Conservation (phyloP, 2,113 vertebrate genomes). For the Zosterops lateralis region DNA sequence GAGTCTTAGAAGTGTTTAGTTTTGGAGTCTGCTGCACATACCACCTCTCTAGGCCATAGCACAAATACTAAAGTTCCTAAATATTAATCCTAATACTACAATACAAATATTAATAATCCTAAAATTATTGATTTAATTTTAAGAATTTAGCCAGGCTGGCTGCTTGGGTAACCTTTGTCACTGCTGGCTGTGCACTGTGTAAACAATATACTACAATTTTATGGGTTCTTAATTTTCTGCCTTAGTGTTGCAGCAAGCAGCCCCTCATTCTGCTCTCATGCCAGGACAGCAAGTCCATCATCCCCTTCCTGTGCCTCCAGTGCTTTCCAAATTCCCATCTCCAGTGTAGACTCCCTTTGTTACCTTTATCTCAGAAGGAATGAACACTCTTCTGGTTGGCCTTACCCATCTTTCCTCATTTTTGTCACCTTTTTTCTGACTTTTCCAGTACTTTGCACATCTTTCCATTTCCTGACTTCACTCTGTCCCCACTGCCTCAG, state of each 20-base stretch:
- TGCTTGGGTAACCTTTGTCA: not conserved
- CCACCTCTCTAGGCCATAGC: not conserved
- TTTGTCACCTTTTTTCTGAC: not conserved
- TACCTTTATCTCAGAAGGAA: not conserved
- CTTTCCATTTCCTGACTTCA: not conserved
- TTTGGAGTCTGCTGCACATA: not conserved
- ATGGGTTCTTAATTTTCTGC: not conserved
- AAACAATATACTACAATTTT: not conserved
- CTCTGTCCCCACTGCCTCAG: not conserved
- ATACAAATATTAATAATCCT: not conserved
- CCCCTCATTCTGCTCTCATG: not conserved
- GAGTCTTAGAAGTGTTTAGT: not conserved
- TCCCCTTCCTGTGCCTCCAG: not conserved
- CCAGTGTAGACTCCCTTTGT: not conserved
- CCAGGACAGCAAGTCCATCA: not conserved
- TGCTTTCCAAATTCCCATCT: not conserved
- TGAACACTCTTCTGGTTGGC: not conserved
- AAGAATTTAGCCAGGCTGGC: not conserved
- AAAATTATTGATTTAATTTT: not conserved
- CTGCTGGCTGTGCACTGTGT: not conserved
- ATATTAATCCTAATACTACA: not conserved
- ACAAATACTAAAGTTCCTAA: not conserved
- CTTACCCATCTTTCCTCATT: not conserved
- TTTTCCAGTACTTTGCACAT: not conserved
- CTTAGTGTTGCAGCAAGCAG: not conserved